Base-by-base conservation (phyloP, 2,797 vertebrate species). In the Gymnocypris eckloni region DNA sequence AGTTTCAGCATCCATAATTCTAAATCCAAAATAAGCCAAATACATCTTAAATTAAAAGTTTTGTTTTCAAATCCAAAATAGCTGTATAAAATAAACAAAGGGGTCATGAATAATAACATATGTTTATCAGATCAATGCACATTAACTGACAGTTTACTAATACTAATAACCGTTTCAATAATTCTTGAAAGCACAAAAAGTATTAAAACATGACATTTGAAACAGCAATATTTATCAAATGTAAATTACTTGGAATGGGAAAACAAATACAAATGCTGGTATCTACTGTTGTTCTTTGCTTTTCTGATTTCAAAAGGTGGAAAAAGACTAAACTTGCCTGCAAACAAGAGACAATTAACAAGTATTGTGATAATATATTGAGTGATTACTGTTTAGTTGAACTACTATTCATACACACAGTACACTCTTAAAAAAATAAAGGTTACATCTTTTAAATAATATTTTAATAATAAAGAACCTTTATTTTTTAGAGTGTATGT, bases 351-450 rank as follows among this genome's bases (percentile, higher is more conserved):
- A 66, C 25, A 12, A n/a, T 64, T 37, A 20, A 13, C 7, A 8
- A 45, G 4, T 5, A 39, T 82, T 61, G 48, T 72, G 52, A 82
- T 73, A 64, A 64, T 64, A 83, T 56, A 75, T 25, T 48, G 54
- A 75, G 70, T 75, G 8, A 83, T 76, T 75, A 66, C 28, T 25
- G 45, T 72, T 39, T 66, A 22, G 3, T 28, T 84, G 1, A 67
- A 50, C 20, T 41, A 76, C 20, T 83, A 10, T 76, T 79, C 71
- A 41, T 70, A 61, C 72, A 52, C 25, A 84, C 33, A 79, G 81
- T 83, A 25, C 72, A 33, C 64, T 16, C 64, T 16, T 15, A 28
- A 64, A 28, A n/a, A 64, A 64, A 15, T 4, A 64, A 28, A 28
- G 13, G 12, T 6, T 15, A 15, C 2, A 13, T 64, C 25, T 64